These are phyloP conservation scores for Orbicella faveolata DNA, from an alignment of 64 coral and sea anemone genomes.

Conservation along the genomic window DNA sequence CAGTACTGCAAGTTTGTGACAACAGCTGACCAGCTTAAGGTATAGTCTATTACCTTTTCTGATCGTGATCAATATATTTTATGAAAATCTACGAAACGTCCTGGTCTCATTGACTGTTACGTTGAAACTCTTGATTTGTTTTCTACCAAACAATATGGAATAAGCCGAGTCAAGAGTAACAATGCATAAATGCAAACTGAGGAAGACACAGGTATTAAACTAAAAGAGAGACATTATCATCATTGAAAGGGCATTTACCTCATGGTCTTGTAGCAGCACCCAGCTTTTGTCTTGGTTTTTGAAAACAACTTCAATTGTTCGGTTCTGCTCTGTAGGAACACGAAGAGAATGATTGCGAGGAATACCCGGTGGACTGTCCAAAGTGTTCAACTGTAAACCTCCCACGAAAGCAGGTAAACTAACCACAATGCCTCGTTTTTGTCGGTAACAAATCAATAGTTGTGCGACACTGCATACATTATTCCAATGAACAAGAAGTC, in stretches of 20 bases:
- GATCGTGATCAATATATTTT: too few species aligned
- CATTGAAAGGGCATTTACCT: too few species aligned
- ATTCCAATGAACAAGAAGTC: too few species aligned
- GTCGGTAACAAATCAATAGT: too few species aligned
- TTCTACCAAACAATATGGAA: too few species aligned
- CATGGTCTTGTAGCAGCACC: neutral
- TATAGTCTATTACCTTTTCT: neutral
- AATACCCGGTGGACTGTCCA: slow-evolving; percentile 2
- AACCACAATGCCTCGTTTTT: neutral
- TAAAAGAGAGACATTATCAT: too few species aligned
- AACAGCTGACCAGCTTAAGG: slow-evolving; percentile 22
- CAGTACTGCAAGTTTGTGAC: neutral
- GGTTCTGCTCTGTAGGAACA: neutral
- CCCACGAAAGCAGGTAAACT: slow-evolving; percentile 19
- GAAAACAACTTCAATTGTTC: neutral
- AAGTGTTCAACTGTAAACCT: neutral
- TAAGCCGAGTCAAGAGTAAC: too few species aligned
- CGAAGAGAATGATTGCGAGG: slow-evolving; percentile 10
- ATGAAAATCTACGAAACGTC: neutral
- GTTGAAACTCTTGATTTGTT: too few species aligned
- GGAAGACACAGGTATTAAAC: too few species aligned
- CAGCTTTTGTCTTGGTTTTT: neutral
- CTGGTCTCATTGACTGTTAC: too few species aligned
- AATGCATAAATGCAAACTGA: too few species aligned
- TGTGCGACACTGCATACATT: too few species aligned